phyloP scores from a whole-genome alignment of 2,888 invertebrate genomes.

The Watsonalla binaria region DNA sequence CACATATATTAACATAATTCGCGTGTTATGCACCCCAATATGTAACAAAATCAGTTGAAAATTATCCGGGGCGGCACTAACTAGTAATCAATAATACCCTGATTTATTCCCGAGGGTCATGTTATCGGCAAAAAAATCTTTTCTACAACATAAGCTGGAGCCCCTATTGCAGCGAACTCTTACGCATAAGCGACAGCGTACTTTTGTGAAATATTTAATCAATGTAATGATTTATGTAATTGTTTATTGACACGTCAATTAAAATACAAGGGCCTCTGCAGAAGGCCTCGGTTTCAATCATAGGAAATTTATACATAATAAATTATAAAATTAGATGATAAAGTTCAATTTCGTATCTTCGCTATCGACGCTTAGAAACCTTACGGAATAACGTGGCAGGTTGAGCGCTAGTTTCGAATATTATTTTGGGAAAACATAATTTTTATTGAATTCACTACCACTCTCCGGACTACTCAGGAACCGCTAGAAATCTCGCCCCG shows the following conservation, averaged over 20 bases:
- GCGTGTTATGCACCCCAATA: constrained; percentile 29
- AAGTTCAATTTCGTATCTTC: no score
- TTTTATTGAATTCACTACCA: not conserved
- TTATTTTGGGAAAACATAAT: no score
- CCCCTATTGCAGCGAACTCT: constrained; percentile 17
- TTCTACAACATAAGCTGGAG: constrained; percentile 17
- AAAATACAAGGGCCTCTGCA: no score
- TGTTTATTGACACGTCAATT: no score
- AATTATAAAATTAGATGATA: no score
- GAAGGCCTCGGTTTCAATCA: no score
- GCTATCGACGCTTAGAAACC: no score
- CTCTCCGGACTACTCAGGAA: not conserved
- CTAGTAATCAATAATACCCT: constrained; percentile 71
- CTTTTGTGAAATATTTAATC: no score
- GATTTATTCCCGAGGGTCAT: constrained; percentile 60
- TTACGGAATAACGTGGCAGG: no score
- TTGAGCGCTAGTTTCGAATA: no score
- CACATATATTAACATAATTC: constrained; percentile 42
- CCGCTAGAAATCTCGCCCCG: constrained; percentile 17
- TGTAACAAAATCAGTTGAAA: constrained; percentile 44
- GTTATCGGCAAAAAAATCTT: constrained; percentile 41
- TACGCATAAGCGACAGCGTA: not conserved
- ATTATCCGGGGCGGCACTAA: constrained; percentile 68
- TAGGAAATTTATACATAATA: no score
- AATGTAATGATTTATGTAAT: no score